Percentiles rank a stretch among this genome's conserved stretches.
Conservation (phyloP, 1,140 invertebrate genomes). For the Drosophila pachea region DNA sequence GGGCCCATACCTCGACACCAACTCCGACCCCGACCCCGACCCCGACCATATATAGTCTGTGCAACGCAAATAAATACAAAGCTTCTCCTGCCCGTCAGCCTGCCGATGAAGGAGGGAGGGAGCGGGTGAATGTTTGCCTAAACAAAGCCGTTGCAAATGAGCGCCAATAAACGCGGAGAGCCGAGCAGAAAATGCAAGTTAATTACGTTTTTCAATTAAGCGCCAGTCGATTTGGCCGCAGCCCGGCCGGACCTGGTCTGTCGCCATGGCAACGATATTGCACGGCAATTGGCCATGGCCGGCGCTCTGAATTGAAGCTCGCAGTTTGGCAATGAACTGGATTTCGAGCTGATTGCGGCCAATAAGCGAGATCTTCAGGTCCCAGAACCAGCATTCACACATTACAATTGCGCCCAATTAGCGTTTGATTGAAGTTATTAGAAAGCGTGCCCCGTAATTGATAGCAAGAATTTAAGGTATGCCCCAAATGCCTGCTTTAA, state of each 20-base stretch:
- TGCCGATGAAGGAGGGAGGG: not conserved
- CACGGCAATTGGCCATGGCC: not conserved
- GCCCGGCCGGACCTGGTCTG: constrained; percentile 6
- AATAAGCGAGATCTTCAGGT: not conserved
- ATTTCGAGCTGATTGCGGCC: constrained; percentile 47
- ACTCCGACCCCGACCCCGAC: not conserved
- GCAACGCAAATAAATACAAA: constrained; percentile 64
- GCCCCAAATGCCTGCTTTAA: constrained; percentile 13
- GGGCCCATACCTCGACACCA: no score
- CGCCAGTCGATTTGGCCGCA: constrained; percentile 45
- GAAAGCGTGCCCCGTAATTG: no score
- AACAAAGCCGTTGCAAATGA: constrained; percentile 68
- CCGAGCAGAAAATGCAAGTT: constrained; percentile 76
- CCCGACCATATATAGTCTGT: constrained; percentile 20
- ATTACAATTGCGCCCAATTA: no score
- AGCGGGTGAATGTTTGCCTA: no score
- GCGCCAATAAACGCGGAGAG: constrained; percentile 75
- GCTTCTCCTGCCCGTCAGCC: not conserved
- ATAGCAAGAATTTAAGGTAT: no score
- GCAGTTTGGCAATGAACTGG: constrained; percentile 65
- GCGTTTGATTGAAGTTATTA: no score
- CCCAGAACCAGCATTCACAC: no score
- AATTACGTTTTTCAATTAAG: constrained; percentile 77
- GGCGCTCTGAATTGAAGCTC: constrained; percentile 13
- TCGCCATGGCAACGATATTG: constrained; percentile 27